A percentile compares a stretch with the other conserved stretches of the same genome.
These are phyloP conservation scores for Drosophila silvestris DNA, from an alignment of 2,888 invertebrate genomes.

Conservation along the genomic window DNA sequence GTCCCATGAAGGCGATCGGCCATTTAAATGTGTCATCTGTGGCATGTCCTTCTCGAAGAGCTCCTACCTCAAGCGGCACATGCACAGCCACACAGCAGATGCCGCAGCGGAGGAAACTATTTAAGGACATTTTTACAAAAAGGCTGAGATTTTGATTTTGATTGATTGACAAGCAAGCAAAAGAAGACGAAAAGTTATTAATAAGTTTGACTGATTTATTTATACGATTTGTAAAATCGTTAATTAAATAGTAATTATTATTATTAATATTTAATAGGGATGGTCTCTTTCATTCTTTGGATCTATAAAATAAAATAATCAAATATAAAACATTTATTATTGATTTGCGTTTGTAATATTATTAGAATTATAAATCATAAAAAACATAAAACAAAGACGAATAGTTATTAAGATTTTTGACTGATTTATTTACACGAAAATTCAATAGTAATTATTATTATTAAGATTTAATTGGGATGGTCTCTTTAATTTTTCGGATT, in stretches of 20 bases:
- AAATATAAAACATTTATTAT: not conserved
- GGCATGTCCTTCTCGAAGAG: constrained; percentile 21
- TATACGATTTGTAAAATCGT: not conserved
- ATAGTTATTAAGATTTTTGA: not conserved
- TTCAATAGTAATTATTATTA: not conserved
- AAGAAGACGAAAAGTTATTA: not conserved
- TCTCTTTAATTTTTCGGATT: not conserved
- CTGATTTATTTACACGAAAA: not conserved
- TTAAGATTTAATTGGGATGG: not conserved
- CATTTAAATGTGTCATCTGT: constrained; percentile 39
- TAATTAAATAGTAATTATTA: constrained; percentile 1
- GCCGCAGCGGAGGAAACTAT: not conserved
- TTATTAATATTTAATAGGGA: not conserved
- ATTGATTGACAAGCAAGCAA: not conserved
- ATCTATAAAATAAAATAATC: not conserved
- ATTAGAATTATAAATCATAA: not conserved
- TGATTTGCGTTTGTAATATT: constrained; percentile 5
- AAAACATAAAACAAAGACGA: no score
- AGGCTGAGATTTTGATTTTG: not conserved
- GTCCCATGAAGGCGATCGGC: constrained; percentile 18
- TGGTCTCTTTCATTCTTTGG: not conserved
- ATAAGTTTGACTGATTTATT: constrained; percentile 8
- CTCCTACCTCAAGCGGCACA: constrained; percentile 36
- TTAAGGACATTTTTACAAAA: not conserved
- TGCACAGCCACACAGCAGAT: constrained; percentile 23